Base-by-base conservation (phyloP, 2,888 invertebrate species). In the Latrodectus elegans region DNA sequence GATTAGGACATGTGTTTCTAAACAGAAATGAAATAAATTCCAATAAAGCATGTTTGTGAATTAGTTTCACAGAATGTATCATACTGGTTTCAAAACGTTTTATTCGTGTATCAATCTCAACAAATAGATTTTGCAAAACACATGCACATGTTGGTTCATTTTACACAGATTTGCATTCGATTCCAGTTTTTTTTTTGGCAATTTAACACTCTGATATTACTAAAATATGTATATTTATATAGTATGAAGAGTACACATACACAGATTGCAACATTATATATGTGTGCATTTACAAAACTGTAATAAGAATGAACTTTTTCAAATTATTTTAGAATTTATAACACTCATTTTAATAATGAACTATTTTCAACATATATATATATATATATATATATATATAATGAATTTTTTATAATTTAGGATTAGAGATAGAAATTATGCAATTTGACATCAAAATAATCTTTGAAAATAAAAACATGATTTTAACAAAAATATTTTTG, bases 1-100 rank as follows among this genome's bases (percentile, higher is more conserved):
- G 12, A 11, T 60, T n/a, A 60, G 10, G 60, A 11, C n/a, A 38
- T 38, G 38, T 38, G 38, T 60, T 60, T n/a, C 12, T 60, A 60
- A 11, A 15, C n/a, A 60, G 14, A 60, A 60, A 12, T n/a, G n/a
- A 60, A 60, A 6, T 9, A 15, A 60, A 60, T 14, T 4, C 14
- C n/a, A 15, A n/a, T 15, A 60, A 15, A n/a, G 12, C n/a, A 60
- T 60, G 60, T 60, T 60, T 60, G 38, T 38, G 12, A 60, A 15
- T 8, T n/a, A 60, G 60, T 12, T 15, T 60, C 14, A 60, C 60
- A 60, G 60, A 60, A 60, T n/a, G 12, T 60, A n/a, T 60, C 38
- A n/a, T 60, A 60, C 60, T 15, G 60, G 60, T 60, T 60, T 60
- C 60, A 60, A 60, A 60, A 60, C 60, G n/a, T 60, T 60, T 60